Base-by-base conservation (phyloP, 2,888 invertebrate genomes). In the Epistrophe grossulariae region DNA sequence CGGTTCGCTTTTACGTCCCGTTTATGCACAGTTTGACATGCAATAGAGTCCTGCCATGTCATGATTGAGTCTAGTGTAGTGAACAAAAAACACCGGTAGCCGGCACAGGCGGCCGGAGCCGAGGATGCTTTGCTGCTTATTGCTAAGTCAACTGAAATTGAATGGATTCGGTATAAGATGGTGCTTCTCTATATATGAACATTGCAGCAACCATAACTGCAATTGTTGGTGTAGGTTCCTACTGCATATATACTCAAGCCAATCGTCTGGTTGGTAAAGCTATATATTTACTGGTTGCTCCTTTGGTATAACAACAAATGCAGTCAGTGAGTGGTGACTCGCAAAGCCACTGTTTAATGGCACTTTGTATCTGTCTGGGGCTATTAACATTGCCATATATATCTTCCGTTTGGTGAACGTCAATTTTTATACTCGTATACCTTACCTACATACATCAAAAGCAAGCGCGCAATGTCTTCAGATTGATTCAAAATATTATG, bases 41-140 rank as follows among this genome's bases (percentile, higher is more conserved):
- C 87, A 87, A 87, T 87, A 87, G 83, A 83, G 87, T 87, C 87
- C 87, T 87, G 87, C 79, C 87, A 87, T 83, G 87, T 83, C 83
- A 87, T 79, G 87, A 87, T 87, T 87, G 87, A 87, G 87, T 87
- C 87, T 87, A 87, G 87, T 79, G 83, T 66, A 40, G 19, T 73
- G 73, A 73, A 78, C 68, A 73, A 82, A 73, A 82, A 87, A 87
- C 87, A 87, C 87, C 83, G 76, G 83, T 87, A 87, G 85, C 82
- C 43, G 48, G 31, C 66, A 24, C 24, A 24, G 35, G 9, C 4
- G 0, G 43, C 40, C 15, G 15, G 17, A 66, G 17, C 15, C 40
- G 70, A 70, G 52, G 38, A 38, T 70, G 70, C 64, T 64, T 40
- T 35, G 35, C 35, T 35, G 35, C 35, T 13, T 40, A 43, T 19